Conservation (phyloP, 2,113 vertebrate species). For the Raja brachyura region DNA sequence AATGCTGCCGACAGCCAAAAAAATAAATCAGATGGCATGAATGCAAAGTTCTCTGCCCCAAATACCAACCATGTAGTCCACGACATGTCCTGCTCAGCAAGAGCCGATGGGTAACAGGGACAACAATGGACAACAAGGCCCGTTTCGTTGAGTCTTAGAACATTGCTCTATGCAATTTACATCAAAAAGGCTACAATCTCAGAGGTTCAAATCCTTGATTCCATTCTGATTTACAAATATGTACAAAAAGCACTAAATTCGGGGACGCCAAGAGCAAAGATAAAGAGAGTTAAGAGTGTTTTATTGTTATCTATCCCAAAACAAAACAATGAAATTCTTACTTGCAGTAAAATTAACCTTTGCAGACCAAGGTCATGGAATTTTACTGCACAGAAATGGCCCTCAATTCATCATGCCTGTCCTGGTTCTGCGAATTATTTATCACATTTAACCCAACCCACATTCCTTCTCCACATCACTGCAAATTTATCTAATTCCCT, state of each 20-base stretch:
- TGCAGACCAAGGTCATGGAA: not conserved
- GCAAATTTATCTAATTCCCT: not conserved
- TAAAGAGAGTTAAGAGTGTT: too few relatives aligned
- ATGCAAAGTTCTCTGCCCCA: too few relatives aligned
- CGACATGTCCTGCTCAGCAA: too few relatives aligned
- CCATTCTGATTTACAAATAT: not conserved
- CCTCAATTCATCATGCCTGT: not conserved
- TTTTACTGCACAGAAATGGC: not conserved
- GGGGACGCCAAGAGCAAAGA: not conserved
- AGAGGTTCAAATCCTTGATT: not conserved
- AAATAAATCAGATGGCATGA: too few relatives aligned
- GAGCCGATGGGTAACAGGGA: too few relatives aligned
- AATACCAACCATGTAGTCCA: too few relatives aligned
- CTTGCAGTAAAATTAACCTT: not conserved
- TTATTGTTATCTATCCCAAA: too few relatives aligned
- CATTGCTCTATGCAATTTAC: not conserved
- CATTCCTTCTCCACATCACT: not conserved
- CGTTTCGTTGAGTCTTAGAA: not conserved
- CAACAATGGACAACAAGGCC: too few relatives aligned
- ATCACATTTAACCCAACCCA: not conserved
- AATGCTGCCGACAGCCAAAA: too few relatives aligned
- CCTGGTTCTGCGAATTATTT: not conserved
- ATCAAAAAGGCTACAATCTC: not conserved
- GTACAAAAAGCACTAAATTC: not conserved
- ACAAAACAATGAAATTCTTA: too few relatives aligned